phyloP scores from a whole-genome alignment of 2,888 invertebrate species.

The Neocrepidodera transversa region DNA sequence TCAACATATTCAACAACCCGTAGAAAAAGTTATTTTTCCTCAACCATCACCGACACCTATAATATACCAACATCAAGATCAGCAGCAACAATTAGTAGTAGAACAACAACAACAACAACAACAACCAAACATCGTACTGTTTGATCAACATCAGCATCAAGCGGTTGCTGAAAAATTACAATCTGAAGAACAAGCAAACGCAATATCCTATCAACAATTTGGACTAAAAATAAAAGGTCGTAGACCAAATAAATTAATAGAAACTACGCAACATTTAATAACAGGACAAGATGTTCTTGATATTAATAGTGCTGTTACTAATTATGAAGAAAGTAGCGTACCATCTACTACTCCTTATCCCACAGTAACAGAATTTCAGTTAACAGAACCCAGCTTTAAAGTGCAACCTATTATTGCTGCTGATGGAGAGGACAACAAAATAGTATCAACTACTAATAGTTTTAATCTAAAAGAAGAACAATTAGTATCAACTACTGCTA shows the following conservation, averaged over 20 bases:
- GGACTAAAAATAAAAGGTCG: conserved; percentile 57
- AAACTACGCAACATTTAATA: conserved; percentile 68
- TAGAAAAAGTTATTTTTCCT: conserved; percentile 18
- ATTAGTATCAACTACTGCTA: conserved; percentile 44
- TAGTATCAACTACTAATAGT: conserved; percentile 47
- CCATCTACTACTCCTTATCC: conserved; percentile 22
- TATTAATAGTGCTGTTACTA: conserved; percentile 64
- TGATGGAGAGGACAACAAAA: conserved; percentile 51
- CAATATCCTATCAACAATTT: conserved; percentile 44
- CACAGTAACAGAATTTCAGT: conserved; percentile 34
- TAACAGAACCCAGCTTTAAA: conserved; percentile 43
- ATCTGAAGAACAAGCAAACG: conserved; percentile 1
- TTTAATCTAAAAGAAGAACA: conserved; percentile 34
- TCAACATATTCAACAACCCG: conserved; percentile 15
- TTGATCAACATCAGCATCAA: conserved; percentile 14
- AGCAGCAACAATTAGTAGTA: conserved; percentile 26
- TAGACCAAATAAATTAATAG: conserved; percentile 62
- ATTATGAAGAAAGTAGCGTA: conserved; percentile 9
- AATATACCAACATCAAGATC: neutral
- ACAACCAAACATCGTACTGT: conserved; percentile 6
- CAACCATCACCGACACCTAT: conserved; percentile 9
- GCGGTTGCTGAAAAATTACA: conserved; percentile 4
- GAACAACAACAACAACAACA: conserved; percentile 22
- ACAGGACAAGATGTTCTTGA: conserved; percentile 69
- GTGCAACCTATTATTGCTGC: conserved; percentile 58